These are phyloP conservation scores for Alviniconcha marisindica DNA, from an alignment of 1,140 invertebrate genomes.

Conservation along the genomic window DNA sequence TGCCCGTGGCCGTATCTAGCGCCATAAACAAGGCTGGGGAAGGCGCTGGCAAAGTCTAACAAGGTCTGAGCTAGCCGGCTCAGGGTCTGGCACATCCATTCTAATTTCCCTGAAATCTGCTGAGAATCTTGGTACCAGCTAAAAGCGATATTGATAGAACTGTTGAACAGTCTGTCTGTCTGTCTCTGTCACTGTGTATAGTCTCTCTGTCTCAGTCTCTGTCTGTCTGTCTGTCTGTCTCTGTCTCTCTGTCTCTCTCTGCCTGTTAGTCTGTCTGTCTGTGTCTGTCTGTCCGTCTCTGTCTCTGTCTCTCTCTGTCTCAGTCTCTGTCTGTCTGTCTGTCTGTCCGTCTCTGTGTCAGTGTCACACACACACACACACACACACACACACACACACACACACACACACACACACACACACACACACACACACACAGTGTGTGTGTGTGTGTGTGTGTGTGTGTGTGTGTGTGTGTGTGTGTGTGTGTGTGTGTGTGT, in stretches of 20 bases:
- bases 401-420: neutral
- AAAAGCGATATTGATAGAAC: too few relatives aligned
- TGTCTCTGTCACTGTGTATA: slow-evolving; percentile 7
- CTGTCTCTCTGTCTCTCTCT: neutral
- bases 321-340: neutral
- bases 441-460: slow-evolving; percentile 7
- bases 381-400: slow-evolving; percentile 11
- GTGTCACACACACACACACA: slow-evolving; percentile 9
- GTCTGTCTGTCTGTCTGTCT: neutral
- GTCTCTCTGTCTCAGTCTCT: slow-evolving; percentile 18
- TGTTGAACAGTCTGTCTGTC: too few relatives aligned
- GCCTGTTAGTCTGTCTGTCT: neutral
- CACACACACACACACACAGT: neutral
- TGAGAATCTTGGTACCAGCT: too few relatives aligned
- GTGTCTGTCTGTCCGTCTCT: neutral
- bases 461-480: slow-evolving; percentile 21
- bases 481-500: neutral
- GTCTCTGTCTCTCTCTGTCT: neutral
- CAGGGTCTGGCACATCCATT: too few relatives aligned
- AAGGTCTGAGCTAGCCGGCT: too few relatives aligned
- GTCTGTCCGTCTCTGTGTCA: slow-evolving; percentile 22
- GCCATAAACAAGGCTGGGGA: too few relatives aligned
- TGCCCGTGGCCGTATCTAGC: too few relatives aligned
- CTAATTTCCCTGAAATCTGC: too few relatives aligned
- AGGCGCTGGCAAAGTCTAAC: too few relatives aligned